Evolutionary conservation across 2,113 vertebrate genomes (phyloP).

Genomic region (Cephalophus harveyi): DNA sequence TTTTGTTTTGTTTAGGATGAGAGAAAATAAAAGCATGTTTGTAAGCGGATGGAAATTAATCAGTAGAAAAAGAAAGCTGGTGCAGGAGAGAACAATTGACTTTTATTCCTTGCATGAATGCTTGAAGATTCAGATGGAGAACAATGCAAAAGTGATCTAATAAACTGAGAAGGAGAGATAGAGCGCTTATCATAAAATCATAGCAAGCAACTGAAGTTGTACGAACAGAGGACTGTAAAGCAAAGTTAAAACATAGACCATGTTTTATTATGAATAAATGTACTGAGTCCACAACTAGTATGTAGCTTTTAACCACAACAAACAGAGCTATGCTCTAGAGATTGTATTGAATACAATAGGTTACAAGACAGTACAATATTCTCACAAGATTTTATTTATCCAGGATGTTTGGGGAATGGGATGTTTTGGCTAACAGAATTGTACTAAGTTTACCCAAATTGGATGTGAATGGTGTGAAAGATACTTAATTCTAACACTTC

Average conservation of each 20-base stretch:
- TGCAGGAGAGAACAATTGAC: neutral
- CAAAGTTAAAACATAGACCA: neutral
- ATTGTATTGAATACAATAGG: neutral
- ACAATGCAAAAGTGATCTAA: neutral
- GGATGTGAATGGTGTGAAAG: neutral
- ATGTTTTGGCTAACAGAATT: neutral
- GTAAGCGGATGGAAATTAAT: neutral
- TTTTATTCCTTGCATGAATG: neutral
- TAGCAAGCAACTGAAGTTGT: neutral
- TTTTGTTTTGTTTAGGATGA: neutral
- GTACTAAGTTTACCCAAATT: neutral
- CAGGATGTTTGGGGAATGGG: neutral
- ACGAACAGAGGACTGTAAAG: neutral
- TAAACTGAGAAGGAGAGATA: neutral
- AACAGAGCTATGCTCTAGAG: neutral
- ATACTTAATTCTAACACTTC: neutral
- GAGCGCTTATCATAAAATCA: neutral
- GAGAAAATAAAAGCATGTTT: neutral
- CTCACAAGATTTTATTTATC: slow-evolving; percentile 5
- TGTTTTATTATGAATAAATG: neutral
- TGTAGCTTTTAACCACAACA: neutral
- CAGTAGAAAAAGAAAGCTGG: neutral
- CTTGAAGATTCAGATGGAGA: neutral
- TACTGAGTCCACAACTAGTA: neutral
- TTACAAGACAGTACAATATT: neutral